Percentiles rank a stretch among this genome's conserved stretches.
phyloP scores from a whole-genome alignment of 1,140 invertebrate genomes.

The Lamellibrachia luymesi region DNA sequence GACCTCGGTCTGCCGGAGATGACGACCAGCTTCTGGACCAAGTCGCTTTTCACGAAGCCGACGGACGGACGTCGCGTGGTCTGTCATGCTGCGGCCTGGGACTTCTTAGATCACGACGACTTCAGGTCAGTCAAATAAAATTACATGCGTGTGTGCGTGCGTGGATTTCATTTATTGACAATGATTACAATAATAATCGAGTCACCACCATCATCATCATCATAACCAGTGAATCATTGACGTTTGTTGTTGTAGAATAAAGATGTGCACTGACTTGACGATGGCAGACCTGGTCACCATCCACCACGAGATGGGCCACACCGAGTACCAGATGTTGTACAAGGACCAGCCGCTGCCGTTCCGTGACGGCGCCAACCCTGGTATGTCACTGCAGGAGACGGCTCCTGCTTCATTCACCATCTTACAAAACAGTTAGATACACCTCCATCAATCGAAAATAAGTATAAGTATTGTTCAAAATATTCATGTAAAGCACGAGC shows the following conservation, averaged over 20 bases:
- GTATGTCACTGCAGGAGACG: not conserved
- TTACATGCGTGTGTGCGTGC: not conserved
- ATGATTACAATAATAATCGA: not conserved
- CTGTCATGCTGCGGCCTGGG: constrained; percentile 91
- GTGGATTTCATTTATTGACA: not conserved
- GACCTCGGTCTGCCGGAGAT: constrained; percentile 79
- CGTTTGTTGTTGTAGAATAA: constrained; percentile 27
- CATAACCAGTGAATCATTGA: not conserved
- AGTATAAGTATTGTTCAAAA: not conserved
- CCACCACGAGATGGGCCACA: constrained; percentile 74
- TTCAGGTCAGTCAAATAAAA: constrained; percentile 59
- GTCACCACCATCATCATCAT: not conserved
- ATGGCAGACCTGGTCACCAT: constrained; percentile 66
- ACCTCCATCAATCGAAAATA: not conserved
- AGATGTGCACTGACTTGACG: constrained; percentile 33
- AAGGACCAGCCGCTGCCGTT: constrained; percentile 56
- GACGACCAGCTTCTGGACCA: constrained; percentile 64
- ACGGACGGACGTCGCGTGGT: constrained; percentile 64
- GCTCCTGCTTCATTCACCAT: not conserved
- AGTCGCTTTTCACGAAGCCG: constrained; percentile 60
- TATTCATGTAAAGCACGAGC: not conserved
- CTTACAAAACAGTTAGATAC: not conserved
- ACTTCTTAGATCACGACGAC: constrained; percentile 83
- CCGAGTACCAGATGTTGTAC: constrained; percentile 72
- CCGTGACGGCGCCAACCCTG: not conserved